Percentiles rank a stretch among this genome's conserved stretches.
phyloP scores from a whole-genome alignment of 2,888 invertebrate genomes.

The Atherix ibis region DNA sequence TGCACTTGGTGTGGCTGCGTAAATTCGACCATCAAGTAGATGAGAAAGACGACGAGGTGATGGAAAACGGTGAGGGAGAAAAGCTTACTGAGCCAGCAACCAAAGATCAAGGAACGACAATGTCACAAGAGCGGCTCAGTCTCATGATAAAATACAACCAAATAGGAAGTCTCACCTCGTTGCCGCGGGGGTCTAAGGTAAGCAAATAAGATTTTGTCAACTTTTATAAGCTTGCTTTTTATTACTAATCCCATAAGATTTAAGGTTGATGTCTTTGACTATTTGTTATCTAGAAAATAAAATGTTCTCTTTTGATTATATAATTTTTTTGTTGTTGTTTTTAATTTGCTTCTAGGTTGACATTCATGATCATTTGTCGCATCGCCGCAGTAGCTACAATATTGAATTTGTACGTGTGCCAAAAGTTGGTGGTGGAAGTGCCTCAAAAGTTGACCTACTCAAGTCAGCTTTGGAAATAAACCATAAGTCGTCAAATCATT shows the following conservation, averaged over 20 bases:
- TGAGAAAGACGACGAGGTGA: conserved; percentile 25
- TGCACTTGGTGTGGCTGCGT: conserved; percentile 57
- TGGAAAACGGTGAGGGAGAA: conserved; percentile 44
- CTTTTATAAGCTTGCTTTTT: no score
- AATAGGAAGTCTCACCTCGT: conserved; percentile 54
- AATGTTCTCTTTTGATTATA: no score
- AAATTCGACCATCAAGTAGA: conserved; percentile 37
- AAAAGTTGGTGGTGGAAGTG: conserved; percentile 28
- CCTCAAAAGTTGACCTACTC: conserved; percentile 44
- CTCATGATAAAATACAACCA: conserved; percentile 62
- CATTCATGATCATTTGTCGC: conserved; percentile 32
- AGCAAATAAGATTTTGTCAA: conserved; percentile 23
- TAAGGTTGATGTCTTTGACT: no score
- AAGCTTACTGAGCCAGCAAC: conserved; percentile 48
- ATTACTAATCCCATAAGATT: background rate
- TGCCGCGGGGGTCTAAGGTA: conserved; percentile 47
- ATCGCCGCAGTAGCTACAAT: conserved; percentile 33
- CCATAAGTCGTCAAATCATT: conserved; percentile 36
- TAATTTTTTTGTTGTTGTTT: conserved; percentile 1
- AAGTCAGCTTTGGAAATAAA: conserved; percentile 55
- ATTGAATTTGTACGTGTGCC: conserved; percentile 29
- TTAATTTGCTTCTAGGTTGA: conserved; percentile 22
- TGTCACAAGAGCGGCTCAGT: conserved; percentile 54
- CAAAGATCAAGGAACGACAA: conserved; percentile 53
- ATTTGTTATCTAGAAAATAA: no score